Evolutionary conservation across 2,888 invertebrate genomes (phyloP), one percentile per base, ranked within the genome.

Genomic region (Gnatocerus cornutus): DNA sequence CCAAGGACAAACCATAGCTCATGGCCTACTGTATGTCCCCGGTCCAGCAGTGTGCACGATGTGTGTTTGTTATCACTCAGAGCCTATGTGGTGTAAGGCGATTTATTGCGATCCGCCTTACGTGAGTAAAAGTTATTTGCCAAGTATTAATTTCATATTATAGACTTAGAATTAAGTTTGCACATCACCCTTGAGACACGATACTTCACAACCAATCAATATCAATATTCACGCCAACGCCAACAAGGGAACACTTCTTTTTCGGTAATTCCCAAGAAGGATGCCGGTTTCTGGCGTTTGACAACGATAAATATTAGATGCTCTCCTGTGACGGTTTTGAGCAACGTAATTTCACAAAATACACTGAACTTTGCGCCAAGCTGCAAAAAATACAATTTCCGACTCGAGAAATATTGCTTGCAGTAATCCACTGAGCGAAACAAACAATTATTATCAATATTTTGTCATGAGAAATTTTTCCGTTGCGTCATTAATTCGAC

Each of bases 41-140:
- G 94, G 94, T 56, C 94, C 94, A 4, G 92, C 93, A 3, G 93
- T 94, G 59, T 94, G 94, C 84, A 93, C 93, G 68, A 89, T 93
- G 74, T 94, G 94, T 83, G 94, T 94, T 59, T 94, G 94, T 85
- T 94, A 94, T 86, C 93, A 94, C 85, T 91, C 92, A 27, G 90
- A 93, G 81, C 94, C 94, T 55, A 91, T 92, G 89, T 94, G 94
- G 94, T 94, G 94, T 84, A 91, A 93, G 85, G 93, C 94, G 58
- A 94, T 94, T 80, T 94, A 92, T 86, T 94, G 94, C 84, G 92
- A 93, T 83, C 94, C 94, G 65, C 94, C 94, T 75, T 93, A 93
- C 85, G 94, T 94, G 82, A 91, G 93, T 52, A 56, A 8, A 52
- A 14, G 27, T 10, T 63, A n/a, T 48, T 48, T 59, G 45, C 45